Evolutionary conservation across 2,797 vertebrate genomes (phyloP).

Genomic region (Manis pentadactyla): DNA sequence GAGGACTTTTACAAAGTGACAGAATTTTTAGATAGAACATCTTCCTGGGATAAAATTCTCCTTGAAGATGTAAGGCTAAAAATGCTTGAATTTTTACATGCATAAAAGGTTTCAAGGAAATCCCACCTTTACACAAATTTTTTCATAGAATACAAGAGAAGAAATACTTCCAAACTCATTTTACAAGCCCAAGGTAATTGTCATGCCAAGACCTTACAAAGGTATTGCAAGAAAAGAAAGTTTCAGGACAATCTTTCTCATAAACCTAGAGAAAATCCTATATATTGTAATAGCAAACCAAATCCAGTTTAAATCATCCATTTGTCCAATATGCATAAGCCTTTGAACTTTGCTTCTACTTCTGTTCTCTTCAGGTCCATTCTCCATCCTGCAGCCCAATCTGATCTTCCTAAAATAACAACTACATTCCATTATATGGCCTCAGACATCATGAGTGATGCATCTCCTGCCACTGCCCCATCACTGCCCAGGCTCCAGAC

Average conservation of each 20-base stretch:
- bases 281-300: not conserved
- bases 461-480: not conserved
- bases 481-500: not conserved
- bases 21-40: not conserved
- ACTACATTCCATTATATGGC: not conserved
- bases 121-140: not conserved
- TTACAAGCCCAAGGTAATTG: not conserved
- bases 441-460: not conserved
- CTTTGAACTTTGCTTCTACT: not conserved
- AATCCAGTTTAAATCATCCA: not conserved
- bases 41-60: not conserved
- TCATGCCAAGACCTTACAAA: not conserved
- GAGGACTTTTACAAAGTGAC: not conserved
- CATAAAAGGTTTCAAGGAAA: constrained; percentile 38
- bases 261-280: not conserved
- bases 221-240: not conserved
- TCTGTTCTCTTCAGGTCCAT: not conserved
- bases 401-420: not conserved
- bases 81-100: not conserved
- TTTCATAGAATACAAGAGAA: constrained; percentile 28
- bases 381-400: no score
- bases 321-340: not conserved
- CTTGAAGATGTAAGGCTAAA: not conserved
- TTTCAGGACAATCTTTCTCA: not conserved
- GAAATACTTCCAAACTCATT: constrained; percentile 10